Evolutionary conservation across 2,888 invertebrate species (phyloP).

Genomic region (Heteromurus nitidus): DNA sequence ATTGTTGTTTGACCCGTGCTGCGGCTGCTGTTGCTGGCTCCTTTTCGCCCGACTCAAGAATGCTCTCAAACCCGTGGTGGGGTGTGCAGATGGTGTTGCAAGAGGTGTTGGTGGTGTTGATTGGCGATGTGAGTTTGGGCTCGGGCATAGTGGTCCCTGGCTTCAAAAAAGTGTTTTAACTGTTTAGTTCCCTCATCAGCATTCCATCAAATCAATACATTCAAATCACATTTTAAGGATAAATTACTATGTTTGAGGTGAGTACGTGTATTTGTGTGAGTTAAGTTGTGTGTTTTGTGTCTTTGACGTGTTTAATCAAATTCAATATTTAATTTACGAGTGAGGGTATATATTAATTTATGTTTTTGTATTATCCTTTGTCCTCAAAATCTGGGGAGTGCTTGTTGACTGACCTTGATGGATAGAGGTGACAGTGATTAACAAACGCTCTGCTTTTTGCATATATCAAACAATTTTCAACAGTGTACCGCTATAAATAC

Average conservation of each 20-base stretch:
- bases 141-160: constrained; percentile 68
- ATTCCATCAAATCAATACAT: neutral
- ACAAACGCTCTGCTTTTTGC: no score
- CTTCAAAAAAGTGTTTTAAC: constrained; percentile 55
- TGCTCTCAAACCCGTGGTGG: constrained; percentile 62
- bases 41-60: constrained; percentile 62
- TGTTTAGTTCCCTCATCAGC: constrained; percentile 24
- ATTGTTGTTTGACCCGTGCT: constrained; percentile 6
- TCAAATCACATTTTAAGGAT: neutral
- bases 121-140: constrained; percentile 41
- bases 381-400: constrained; percentile 18
- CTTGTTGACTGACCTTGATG: constrained; percentile 58
- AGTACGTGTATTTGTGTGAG: constrained; percentile 1
- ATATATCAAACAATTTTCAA: no score
- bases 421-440: constrained; percentile 53
- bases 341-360: no score
- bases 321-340: no score
- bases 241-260: neutral
- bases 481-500: no score
- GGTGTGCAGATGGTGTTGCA: constrained; percentile 53
- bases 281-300: neutral
- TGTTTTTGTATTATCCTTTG: neutral
- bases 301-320: neutral
- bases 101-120: constrained; percentile 43
- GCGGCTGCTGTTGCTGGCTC: no score